Evolutionary conservation across 64 coral and sea anemone genomes (phyloP), one percentile per base, ranked within the genome.

Genomic region (Anthopleura sola): DNA sequence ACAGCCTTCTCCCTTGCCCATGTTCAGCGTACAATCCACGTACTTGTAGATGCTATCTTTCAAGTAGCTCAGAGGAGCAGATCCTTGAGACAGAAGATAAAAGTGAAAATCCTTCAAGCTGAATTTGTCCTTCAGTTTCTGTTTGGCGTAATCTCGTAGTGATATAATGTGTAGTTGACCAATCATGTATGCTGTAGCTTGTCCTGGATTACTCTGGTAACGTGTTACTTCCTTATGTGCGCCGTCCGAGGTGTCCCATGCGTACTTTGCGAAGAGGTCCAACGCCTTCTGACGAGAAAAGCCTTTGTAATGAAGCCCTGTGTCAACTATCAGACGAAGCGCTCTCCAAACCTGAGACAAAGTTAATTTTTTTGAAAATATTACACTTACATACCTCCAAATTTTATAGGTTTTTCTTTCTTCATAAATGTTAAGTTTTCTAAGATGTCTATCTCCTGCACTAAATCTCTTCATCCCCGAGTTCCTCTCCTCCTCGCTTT

Each of bases 181-280:
- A 78, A 90, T 85, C 89, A 90, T 90, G 36, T 90, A 90, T 0
- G 89, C 89, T 34, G 89, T 90, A 33, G 89, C 89, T 46, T 90
- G 89, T 46, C 89, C 89, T 15, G 89, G 89, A 17, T 36, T 75
- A 37, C 89, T 90, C 83, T 90, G 89, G 19, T 90, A 90, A 29
- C 89, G 84, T 1, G 89, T 90, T 7, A 90, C 83, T 28, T 90
- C 89, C 57, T 90, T 90, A 3, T 78, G 19, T 26, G 89, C 89
- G 13, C 82, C 56, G 17, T 90, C 89, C 5, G 78, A 78, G 17
- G 83, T 90, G 37, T 90, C 89, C 89, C 89, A 90, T 32, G 89
- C 89, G 50, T 79, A 86, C 2, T 90, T 31, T 34, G 83, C 83
- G 58, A 90, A 90, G 68, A 54, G 80, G 0, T 57, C 26, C 9